Base-by-base conservation (phyloP, 2,797 vertebrate species). In the Danio tinwini region DNA sequence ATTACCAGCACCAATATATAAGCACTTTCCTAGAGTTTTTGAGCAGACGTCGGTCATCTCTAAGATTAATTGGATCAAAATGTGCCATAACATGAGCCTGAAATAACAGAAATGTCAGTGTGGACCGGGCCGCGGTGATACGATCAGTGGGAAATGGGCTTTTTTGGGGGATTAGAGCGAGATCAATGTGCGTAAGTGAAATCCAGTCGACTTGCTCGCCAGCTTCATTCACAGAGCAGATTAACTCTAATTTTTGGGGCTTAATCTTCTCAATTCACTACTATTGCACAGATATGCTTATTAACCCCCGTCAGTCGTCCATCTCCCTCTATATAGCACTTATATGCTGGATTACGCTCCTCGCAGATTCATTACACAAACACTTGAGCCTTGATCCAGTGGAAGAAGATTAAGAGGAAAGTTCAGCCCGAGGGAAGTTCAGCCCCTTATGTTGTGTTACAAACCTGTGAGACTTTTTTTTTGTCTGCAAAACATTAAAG, bases 111-210 rank as follows among this genome's bases (percentile, higher is more conserved):
- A 78, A 53, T 52, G 55, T 42, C 45, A 78, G 13, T 7, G 12
- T 6, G 10, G 67, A 62, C 65, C 21, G 45, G 67, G 21, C 56
- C 13, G 7, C 37, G 44, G n/a, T 13, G 76, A 78, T 78, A 78
- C 58, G 1, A 78, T 78, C 76, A 42, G 56, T 42, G 56, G 64
- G 56, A 52, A 78, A 78, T 52, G 29, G 62, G 7, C 13, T 50
- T 82, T 58, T 73, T 49, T 59, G 16, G 21, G 39, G 45, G 61
- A 78, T 78, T 67, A 74, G 44, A 13, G 39, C 0, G 16, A 68
- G 62, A 71, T 78, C 50, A 59, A 61, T 78, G 75, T 14, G 61
- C 65, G 29, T 76, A 75, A 76, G 55, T 80, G 65, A 80, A 82
- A 71, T 78, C 67, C 39, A 78, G 76, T 62, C 37, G 1, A 47